phyloP scores from a whole-genome alignment of 1,140 invertebrate genomes.

The Steinernema khuongi region DNA sequence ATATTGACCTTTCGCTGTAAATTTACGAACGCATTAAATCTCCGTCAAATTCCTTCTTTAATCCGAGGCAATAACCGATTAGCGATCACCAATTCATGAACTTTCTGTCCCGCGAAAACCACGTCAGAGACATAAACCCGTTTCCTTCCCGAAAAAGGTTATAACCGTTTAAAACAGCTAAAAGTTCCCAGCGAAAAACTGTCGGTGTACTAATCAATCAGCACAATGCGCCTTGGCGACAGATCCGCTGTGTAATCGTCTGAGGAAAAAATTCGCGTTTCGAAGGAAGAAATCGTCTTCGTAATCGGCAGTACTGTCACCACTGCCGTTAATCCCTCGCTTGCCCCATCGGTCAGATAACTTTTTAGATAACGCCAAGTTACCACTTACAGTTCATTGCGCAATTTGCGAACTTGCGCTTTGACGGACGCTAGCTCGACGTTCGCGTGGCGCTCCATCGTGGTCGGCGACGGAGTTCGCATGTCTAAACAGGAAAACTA shows the following conservation, averaged over 20 bases:
- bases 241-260: neutral
- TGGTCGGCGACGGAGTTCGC: neutral
- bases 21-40: no score
- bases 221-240: neutral
- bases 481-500: neutral
- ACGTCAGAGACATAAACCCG: neutral
- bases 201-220: neutral
- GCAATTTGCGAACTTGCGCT: constrained; percentile 2
- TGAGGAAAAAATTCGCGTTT: no score
- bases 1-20: no score
- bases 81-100: neutral
- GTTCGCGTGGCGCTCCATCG: neutral
- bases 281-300: no score
- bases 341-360: neutral
- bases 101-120: neutral
- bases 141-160: neutral
- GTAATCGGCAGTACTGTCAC: no score
- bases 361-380: neutral
- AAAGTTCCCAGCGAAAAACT: neutral
- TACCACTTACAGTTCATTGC: constrained; percentile 14
- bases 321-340: no score
- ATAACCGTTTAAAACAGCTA: neutral
- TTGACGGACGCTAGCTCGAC: neutral
- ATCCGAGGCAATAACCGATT: no score
- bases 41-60: no score